phyloP scores from a whole-genome alignment of 2,113 vertebrate genomes.

The Chamaea fasciata region DNA sequence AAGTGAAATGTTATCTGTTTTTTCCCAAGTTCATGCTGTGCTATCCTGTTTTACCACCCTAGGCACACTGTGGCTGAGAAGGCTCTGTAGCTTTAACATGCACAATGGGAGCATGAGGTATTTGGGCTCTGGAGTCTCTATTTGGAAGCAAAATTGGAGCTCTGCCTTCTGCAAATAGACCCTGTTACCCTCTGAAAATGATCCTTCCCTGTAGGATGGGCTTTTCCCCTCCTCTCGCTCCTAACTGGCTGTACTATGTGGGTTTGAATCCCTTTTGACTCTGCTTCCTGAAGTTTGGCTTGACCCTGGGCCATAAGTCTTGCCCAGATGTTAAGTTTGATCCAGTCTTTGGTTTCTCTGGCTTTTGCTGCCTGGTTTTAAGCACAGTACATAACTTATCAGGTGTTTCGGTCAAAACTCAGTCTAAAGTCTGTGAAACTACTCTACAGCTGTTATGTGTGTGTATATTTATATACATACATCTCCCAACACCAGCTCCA shows the following conservation, averaged over 20 bases:
- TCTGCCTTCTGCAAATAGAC: neutral
- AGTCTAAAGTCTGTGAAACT: neutral
- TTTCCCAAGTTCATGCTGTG: neutral
- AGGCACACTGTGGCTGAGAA: neutral
- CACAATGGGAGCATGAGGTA: fast-evolving
- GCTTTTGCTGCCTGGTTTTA: neutral
- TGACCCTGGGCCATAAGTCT: neutral
- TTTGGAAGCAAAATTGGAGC: neutral
- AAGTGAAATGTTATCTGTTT: neutral
- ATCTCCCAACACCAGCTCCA: neutral
- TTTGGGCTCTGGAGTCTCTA: neutral
- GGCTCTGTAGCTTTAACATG: neutral
- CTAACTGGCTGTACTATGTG: neutral
- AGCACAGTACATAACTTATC: neutral
- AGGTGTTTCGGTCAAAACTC: neutral
- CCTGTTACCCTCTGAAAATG: neutral
- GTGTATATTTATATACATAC: neutral
- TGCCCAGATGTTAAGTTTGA: neutral
- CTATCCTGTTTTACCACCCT: neutral
- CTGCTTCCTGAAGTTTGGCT: neutral
- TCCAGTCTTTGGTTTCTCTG: neutral
- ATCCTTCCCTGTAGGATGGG: neutral
- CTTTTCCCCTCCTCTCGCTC: neutral
- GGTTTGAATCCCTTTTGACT: neutral
- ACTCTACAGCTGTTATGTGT: neutral